These are phyloP conservation scores for Octomys mimax DNA, from an alignment of 2,797 vertebrate species.

Conservation along the genomic window DNA sequence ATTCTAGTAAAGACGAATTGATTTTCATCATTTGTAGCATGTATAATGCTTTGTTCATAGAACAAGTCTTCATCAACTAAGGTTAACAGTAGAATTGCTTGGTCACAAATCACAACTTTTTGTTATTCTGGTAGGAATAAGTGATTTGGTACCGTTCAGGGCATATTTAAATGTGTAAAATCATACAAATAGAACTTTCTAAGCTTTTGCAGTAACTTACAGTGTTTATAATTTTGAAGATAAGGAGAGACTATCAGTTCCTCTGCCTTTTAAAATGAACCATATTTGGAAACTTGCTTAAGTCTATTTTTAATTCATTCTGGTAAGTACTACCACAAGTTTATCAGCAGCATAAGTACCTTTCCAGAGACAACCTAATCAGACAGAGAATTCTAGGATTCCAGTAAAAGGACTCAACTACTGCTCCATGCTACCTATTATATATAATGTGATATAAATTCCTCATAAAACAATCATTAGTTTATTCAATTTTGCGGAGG, in stretches of 20 bases:
- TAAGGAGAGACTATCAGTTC: background rate
- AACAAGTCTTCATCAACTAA: background rate
- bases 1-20: constrained; percentile 21
- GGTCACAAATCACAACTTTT: background rate
- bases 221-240: background rate
- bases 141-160: background rate
- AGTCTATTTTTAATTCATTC: constrained; percentile 42
- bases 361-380: constrained; percentile 13
- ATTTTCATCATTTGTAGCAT: constrained; percentile 58
- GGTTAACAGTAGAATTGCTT: background rate
- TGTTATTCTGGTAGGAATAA: background rate
- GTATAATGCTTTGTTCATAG: constrained; percentile 25
- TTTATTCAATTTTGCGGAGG: constrained; percentile 3
- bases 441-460: background rate
- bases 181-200: background rate
- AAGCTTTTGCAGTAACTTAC: background rate
- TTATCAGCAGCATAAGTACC: background rate
- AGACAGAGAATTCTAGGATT: background rate
- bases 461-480: background rate
- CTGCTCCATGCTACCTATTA: background rate
- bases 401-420: background rate
- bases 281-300: background rate
- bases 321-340: background rate
- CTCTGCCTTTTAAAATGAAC: constrained; percentile 32
- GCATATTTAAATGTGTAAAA: constrained; percentile 52